Conservation (phyloP, 2,113 vertebrate species). For the Leptocoma aspasia region DNA sequence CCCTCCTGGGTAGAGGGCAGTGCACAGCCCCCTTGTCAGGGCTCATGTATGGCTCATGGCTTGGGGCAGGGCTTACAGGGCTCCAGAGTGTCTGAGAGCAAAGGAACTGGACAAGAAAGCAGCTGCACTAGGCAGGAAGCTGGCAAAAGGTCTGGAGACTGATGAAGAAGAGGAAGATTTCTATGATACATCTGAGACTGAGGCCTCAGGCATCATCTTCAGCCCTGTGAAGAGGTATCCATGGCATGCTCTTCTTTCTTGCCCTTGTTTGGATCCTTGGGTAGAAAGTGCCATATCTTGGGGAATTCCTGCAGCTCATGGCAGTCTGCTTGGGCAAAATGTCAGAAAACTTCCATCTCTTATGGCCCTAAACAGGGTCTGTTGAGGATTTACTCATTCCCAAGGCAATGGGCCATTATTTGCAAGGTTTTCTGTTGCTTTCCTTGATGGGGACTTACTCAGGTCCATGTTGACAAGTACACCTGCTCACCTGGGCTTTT, state of each 20-base stretch:
- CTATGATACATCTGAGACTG: constrained; percentile 78
- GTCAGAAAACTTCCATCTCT: neutral
- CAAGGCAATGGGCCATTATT: neutral
- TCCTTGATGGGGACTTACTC: neutral
- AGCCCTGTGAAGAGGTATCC: constrained; percentile 85
- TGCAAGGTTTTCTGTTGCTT: neutral
- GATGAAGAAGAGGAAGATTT: constrained; percentile 79
- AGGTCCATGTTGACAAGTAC: neutral
- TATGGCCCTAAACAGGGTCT: neutral
- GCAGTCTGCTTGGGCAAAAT: neutral
- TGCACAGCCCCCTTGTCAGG: rapidly evolving
- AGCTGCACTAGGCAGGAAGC: constrained; percentile 74
- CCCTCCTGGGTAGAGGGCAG: neutral
- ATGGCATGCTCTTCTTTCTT: neutral
- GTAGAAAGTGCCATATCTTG: neutral
- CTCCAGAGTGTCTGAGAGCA: neutral
- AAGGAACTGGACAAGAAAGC: constrained; percentile 73
- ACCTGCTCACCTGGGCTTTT: neutral
- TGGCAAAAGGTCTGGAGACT: constrained; percentile 73
- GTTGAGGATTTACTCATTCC: neutral
- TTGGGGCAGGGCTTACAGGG: neutral
- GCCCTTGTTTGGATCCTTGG: neutral
- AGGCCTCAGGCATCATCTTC: constrained; percentile 75
- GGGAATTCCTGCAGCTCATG: neutral
- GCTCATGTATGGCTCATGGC: rapidly evolving